phyloP scores from a whole-genome alignment of 2,888 invertebrate genomes.

The Oxycera nigricornis region DNA sequence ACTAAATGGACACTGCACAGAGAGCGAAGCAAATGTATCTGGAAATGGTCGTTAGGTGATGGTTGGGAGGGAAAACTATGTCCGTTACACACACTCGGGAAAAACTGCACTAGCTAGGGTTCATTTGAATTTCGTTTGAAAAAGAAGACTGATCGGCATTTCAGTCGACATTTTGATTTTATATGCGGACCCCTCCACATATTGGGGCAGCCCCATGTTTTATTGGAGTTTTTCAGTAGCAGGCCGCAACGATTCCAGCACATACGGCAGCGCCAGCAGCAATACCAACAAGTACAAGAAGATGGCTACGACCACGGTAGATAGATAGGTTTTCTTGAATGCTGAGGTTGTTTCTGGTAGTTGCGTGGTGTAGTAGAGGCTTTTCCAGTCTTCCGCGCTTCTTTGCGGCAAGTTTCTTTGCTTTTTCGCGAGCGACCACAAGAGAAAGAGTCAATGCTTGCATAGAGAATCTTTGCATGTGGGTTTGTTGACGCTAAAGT shows the following conservation, averaged over 20 bases:
- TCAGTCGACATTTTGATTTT: conserved; percentile 42
- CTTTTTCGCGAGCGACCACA: no score
- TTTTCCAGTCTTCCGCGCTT: background rate
- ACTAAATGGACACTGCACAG: background rate
- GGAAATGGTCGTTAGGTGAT: background rate
- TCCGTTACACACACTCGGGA: conserved; percentile 7
- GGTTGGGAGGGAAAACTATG: conserved; percentile 24
- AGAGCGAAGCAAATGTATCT: background rate
- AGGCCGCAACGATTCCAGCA: background rate
- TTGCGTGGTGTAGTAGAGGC: background rate
- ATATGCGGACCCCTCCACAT: conserved; percentile 42
- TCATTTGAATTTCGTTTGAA: conserved; percentile 44
- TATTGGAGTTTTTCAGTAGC: conserved; percentile 29
- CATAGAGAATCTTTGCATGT: no score
- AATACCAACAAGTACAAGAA: conserved; percentile 22
- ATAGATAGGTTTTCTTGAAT: conserved; percentile 25
- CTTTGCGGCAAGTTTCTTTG: background rate
- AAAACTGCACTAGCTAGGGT: background rate
- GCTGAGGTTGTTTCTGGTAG: background rate
- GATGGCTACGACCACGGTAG: background rate
- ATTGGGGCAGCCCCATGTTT: conserved; percentile 25
- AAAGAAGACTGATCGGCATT: conserved; percentile 43
- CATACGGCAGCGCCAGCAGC: conserved; percentile 4
- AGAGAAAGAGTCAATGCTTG: no score
- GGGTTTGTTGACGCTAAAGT: no score